A percentile compares a stretch with the other conserved stretches of the same genome.
Evolutionary conservation across 1,140 invertebrate genomes (phyloP).

Genomic region (Drosophila sulfurigaster): DNA sequence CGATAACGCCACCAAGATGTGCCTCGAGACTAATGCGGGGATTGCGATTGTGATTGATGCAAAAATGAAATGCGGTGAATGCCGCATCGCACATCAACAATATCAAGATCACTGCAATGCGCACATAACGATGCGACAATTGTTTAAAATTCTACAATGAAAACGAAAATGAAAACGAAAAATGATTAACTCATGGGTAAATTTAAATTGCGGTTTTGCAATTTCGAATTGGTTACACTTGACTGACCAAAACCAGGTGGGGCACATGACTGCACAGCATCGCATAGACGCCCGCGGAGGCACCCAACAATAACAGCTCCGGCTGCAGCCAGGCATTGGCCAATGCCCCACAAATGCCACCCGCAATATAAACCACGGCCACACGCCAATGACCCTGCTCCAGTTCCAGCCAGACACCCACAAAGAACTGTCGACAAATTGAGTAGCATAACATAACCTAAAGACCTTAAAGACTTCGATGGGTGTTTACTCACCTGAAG

Average conservation of each 20-base stretch:
- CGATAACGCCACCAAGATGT: conserved; percentile 91
- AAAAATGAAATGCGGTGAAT: conserved; percentile 78
- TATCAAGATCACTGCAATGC: conserved; percentile 87
- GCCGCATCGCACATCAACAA: conserved; percentile 87
- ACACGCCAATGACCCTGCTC: conserved; percentile 93
- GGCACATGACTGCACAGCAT: conserved; percentile 96
- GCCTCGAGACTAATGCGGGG: conserved; percentile 91
- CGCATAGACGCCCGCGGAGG: conserved; percentile 97
- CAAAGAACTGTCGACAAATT: conserved; percentile 85
- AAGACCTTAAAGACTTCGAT: not conserved
- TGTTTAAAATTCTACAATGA: conserved; percentile 87
- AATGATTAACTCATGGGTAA: conserved; percentile 19
- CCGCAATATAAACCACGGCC: conserved; percentile 89
- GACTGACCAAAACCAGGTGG: conserved; percentile 93
- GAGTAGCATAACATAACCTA: not conserved
- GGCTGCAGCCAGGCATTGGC: conserved; percentile 93
- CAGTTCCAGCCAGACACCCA: conserved; percentile 91
- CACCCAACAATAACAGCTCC: conserved; percentile 92
- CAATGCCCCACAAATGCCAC: conserved; percentile 89
- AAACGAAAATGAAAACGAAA: conserved; percentile 50
- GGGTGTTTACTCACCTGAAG: conserved; percentile 82
- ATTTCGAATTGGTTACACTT: conserved; percentile 47
- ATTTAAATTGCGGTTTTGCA: conserved; percentile 62
- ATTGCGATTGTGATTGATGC: conserved; percentile 85
- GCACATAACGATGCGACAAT: conserved; percentile 87